These are phyloP conservation scores for Scomberomorus guttatus DNA, from an alignment of 2,797 vertebrate genomes.

Conservation along the genomic window DNA sequence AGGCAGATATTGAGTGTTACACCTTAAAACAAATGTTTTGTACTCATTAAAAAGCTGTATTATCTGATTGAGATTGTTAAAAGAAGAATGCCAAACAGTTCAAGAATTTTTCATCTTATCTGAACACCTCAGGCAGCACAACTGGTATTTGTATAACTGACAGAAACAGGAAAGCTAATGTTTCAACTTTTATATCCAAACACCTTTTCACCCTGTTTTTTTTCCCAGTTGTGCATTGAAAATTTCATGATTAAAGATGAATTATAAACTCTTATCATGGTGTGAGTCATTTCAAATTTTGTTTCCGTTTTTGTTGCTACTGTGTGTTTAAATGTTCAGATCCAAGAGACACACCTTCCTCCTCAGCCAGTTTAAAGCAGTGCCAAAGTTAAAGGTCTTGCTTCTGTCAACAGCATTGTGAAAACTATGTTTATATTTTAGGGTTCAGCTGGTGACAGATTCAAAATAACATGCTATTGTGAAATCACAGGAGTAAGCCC, in stretches of 20 bases:
- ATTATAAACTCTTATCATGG: no score
- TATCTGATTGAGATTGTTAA: background rate
- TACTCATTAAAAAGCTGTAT: no score
- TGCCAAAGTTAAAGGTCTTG: background rate
- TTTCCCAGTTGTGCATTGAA: no score
- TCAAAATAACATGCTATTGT: background rate
- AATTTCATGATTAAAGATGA: no score
- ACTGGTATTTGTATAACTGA: background rate
- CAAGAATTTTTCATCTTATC: background rate
- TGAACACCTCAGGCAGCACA: background rate
- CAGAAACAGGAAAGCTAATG: background rate
- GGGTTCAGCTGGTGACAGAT: slow-evolving; percentile 2
- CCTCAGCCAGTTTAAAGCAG: background rate
- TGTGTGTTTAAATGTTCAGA: no score
- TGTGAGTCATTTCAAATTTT: no score
- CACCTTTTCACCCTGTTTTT: background rate
- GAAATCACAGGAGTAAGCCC: background rate
- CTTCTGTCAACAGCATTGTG: background rate
- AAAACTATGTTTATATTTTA: background rate
- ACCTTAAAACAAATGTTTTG: background rate
- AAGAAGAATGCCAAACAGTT: background rate
- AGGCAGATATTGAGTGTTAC: background rate
- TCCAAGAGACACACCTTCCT: background rate
- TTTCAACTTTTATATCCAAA: background rate
- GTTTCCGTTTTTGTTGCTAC: no score